Base-by-base conservation (phyloP, 2,113 vertebrate genomes). In the Microcebus murinus region DNA sequence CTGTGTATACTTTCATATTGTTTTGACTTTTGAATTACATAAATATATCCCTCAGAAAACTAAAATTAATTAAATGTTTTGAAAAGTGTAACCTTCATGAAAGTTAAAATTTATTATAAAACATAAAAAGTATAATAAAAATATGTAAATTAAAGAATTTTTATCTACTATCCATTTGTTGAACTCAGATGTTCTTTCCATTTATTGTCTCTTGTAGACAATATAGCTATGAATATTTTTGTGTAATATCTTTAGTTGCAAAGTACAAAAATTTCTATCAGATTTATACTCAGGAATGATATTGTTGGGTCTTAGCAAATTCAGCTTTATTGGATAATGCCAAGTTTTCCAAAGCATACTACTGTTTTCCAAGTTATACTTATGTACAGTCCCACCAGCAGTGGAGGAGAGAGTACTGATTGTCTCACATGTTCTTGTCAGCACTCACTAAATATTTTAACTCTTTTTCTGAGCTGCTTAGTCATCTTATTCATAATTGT, bases 401-500 rank as follows among this genome's bases (percentile, higher is more conserved):
- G 15, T 90, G 12, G 70, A 14, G 31, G 23, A 95, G 42, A 70
- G 6, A 65, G 12, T 36, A 18, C 36, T 90, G 42, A 67, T 59
- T 76, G 25, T 95, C n/a, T 59, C 25, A 48, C 4, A 42, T 61
- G 9, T 70, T 36, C 42, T 92, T 68, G 57, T 73, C 20, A 85
- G 4, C 21, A 39, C 42, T 96, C 50, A 70, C n/a, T 79, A 77
- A 81, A n/a, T 91, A 68, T 79, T 73, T 93, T 74, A 94, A 50
- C 8, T 95, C 48, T 87, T 70, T 87, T 70, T 88, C 42, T 82
- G n/a, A 95, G 12, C 9, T 77, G 4, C 0, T 91, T 82, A 27
- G 9, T 96, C 20, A 97, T 81, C 94, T 92, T 90, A 86, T 87
- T 94, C 59, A 63, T 81, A 93, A 87, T 87, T 91, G 4, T 55